Conservation (phyloP, 2,888 invertebrate species). For the Gasteruption jaculator region DNA sequence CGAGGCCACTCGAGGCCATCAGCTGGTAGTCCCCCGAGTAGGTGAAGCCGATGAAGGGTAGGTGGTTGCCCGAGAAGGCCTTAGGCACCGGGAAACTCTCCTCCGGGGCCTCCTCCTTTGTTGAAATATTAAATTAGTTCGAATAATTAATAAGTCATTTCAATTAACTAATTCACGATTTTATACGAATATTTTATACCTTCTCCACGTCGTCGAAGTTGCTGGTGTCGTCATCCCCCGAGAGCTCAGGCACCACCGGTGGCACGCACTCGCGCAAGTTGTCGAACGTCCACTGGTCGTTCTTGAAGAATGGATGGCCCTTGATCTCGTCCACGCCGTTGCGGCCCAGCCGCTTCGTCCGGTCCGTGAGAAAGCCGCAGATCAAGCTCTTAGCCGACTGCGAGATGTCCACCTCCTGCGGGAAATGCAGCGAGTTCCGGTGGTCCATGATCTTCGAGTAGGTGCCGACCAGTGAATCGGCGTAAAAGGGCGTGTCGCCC, state of each 20-base stretch:
- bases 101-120: conserved; percentile 84
- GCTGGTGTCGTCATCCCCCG: conserved; percentile 95
- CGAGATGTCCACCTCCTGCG: conserved; percentile 90
- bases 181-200: too few species aligned
- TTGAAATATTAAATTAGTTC: too few species aligned
- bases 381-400: conserved; percentile 84
- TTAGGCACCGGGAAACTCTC: conserved; percentile 95
- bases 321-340: conserved; percentile 95
- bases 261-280: conserved; percentile 92
- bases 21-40: conserved; percentile 91
- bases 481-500: conserved; percentile 98
- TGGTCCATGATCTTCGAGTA: conserved; percentile 99
- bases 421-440: conserved; percentile 91
- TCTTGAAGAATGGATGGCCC: conserved; percentile 89
- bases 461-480: conserved; percentile 95
- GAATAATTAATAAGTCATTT: too few species aligned
- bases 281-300: conserved; percentile 97
- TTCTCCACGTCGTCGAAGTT: conserved; percentile 98
- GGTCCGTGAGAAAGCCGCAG: conserved; percentile 89
- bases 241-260: conserved; percentile 93
- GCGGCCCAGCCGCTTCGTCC: conserved; percentile 81
- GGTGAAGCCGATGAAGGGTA: conserved; percentile 98
- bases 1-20: conserved; percentile 53
- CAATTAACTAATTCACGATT: too few species aligned
- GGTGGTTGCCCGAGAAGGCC: conserved; percentile 96